These are phyloP conservation scores for Balaeniceps rex DNA, from an alignment of 2,113 vertebrate genomes.

Conservation along the genomic window DNA sequence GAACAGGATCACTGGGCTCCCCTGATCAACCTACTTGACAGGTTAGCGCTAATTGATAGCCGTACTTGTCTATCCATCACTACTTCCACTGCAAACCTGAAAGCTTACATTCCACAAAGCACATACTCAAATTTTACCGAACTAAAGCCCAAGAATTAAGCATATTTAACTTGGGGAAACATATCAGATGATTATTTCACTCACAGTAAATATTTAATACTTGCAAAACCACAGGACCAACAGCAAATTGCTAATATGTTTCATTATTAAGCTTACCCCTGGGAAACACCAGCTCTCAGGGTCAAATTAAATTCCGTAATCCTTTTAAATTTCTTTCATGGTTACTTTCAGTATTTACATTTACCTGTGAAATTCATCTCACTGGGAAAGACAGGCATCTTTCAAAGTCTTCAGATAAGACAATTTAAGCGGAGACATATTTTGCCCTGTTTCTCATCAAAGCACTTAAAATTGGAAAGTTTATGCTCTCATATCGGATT, in stretches of 20 bases:
- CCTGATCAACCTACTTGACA: neutral
- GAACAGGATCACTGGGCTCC: neutral
- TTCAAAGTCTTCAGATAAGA: constrained; percentile 30
- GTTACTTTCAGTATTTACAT: constrained; percentile 34
- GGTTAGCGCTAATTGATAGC: neutral
- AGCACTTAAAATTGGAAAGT: constrained; percentile 18
- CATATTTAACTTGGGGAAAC: neutral
- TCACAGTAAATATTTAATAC: neutral
- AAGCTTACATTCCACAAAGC: neutral
- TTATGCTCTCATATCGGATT: constrained; percentile 16
- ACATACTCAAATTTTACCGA: neutral
- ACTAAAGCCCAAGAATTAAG: neutral
- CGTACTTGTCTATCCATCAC: neutral
- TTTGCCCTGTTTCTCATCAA: constrained; percentile 24
- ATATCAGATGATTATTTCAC: neutral
- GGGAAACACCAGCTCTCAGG: neutral
- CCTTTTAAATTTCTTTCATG: constrained; percentile 31
- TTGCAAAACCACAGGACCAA: neutral
- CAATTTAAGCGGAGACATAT: neutral
- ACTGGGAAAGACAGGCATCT: neutral
- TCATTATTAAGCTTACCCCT: neutral
- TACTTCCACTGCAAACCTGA: neutral
- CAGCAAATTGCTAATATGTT: neutral
- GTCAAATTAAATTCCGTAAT: constrained; percentile 62
- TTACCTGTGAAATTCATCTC: constrained; percentile 50